Evolutionary conservation across 2,113 vertebrate genomes (phyloP), one percentile per base, ranked within the genome.

Genomic region (Syrrhaptes paradoxus): DNA sequence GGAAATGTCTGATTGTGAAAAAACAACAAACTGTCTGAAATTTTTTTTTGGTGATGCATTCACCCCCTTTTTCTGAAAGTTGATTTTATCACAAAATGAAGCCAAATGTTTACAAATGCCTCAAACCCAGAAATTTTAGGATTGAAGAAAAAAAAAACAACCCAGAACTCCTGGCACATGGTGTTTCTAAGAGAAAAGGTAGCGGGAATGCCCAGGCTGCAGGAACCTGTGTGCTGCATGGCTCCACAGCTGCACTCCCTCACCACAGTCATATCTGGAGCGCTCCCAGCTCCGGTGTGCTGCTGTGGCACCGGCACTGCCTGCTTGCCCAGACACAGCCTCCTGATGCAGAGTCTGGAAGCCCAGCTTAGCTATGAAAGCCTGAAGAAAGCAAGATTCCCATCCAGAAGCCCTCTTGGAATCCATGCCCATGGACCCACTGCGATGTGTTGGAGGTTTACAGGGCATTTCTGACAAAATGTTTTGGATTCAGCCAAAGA

Each of bases 341-440:
- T 89, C 65, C 51, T 2, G 0, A 21, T 4, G 5, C 28, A 24
- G 29, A 38, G n/a, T 17, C 70, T 59, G n/a, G 19, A 31, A 91
- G 36, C 25, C 7, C 70, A 85, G 55, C 31, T 89, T 54, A 62
- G 81, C 29, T 55, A 63, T 48, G 28, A 63, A 71, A 85, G 48
- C 41, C 34, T 51, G 36, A 71, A 48, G 24, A 73, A 72, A 91
- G 19, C 19, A 54, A n/a, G 41, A n/a, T 80, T 86, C 21, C 36
- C 29, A 31, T 24, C 17, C 14, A 13, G 62, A 2, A 78, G n/a
- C 19, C 20, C 51, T 61, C 43, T 54, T 78, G 73, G 43, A 84
- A 78, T 74, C 38, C 7, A 6, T 57, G n/a, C 13, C 10, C 9
- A 3, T 0, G 0, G 51, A 45, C 25, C 14, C 43, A 7, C 32